Evolutionary conservation across 2,888 invertebrate species (phyloP).

Genomic region (Cantharis lateralis): DNA sequence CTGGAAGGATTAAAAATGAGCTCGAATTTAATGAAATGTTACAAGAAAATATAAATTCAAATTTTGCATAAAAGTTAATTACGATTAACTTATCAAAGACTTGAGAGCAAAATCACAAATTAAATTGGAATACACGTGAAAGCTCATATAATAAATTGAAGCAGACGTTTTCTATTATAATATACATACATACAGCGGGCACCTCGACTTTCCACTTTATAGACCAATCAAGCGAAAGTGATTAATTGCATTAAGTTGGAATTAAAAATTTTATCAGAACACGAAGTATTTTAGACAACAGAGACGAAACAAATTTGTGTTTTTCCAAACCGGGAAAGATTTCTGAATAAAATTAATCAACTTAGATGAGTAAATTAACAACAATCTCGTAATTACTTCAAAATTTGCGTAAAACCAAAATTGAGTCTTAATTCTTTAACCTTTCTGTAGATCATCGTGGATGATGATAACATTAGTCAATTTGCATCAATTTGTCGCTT

Average conservation of each 20-base stretch:
- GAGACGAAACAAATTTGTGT: not conserved
- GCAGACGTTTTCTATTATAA: not conserved
- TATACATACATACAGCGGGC: not conserved
- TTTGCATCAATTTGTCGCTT: constrained; percentile 1
- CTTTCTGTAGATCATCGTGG: not conserved
- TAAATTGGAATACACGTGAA: not conserved
- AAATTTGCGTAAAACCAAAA: not conserved
- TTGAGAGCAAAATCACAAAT: not conserved
- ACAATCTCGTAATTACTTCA: not conserved
- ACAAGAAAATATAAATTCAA: not conserved
- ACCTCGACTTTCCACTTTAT: not conserved
- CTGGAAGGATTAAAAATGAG: not conserved
- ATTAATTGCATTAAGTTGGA: not conserved
- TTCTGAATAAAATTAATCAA: not conserved
- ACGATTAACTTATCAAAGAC: not conserved
- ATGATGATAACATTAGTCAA: constrained; percentile 1
- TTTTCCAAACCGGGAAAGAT: not conserved
- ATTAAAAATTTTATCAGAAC: not conserved
- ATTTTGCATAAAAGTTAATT: not conserved
- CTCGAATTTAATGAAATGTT: not conserved
- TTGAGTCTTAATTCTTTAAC: not conserved
- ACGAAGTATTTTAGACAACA: not conserved
- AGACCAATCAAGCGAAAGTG: not conserved
- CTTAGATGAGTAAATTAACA: not conserved
- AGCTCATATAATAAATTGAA: not conserved